Evolutionary conservation across 1,140 invertebrate genomes (phyloP), one percentile per base, ranked within the genome.

Genomic region (Conus ventricosus): DNA sequence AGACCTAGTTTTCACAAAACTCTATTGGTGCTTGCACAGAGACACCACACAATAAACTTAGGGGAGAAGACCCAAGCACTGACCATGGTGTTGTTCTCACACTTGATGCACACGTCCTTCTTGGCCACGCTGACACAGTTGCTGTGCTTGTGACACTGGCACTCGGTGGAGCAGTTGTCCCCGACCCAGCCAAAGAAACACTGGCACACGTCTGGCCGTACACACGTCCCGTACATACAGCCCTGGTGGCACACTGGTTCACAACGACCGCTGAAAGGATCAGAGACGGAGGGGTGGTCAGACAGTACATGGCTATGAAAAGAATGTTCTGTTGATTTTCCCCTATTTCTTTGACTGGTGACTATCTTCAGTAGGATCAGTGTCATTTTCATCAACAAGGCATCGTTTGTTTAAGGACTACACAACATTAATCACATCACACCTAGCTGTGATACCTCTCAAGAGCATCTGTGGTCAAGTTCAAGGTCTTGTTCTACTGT

Each of bases 111-210:
- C 63, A 96, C 96, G 92, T 98, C 97, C 80, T 98, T 96, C 91
- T 97, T 97, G 93, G 98, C 97, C 7, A 97, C 97, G 20, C 98
- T 98, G 90, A 96, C 97, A 95, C 98, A 99, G 92, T 98, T 96
- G 87, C 98, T 97, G 95, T 99, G 98, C 0, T 98, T 98, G 95
- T 99, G 98, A 94, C 98, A 99, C 93, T 98, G 96, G 94, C 98
- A 99, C 94, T 98, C 97, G 80, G 97, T 98, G 85, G 97, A 98
- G 94, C 98, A 99, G 95, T 99, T 98, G 87, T 97, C 96, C 82
- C 98, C 98, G 51, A 99, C 98, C 94, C 98, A 99, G 80, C 98
- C 98, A 95, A 99, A 99, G 95, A 99, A 97, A 95, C 98, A 99
- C 75, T 96, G 95, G 93, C 98, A 99, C 20, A 96, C 96, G 93